phyloP scores from a whole-genome alignment of 1,140 invertebrate genomes.

The Heliothis virescens region DNA sequence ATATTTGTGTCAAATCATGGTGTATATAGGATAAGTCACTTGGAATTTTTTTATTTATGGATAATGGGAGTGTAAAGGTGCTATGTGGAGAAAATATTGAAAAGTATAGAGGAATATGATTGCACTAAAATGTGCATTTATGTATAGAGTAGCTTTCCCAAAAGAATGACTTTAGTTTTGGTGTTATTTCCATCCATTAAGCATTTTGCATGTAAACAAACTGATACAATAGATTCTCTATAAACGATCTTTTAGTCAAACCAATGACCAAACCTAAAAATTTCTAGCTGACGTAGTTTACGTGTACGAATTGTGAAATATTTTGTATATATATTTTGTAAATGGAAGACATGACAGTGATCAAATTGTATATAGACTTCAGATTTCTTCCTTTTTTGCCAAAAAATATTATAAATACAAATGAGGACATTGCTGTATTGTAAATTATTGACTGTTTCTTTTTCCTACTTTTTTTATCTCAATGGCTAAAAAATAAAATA shows the following conservation, averaged over 20 bases:
- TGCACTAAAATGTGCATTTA: background rate
- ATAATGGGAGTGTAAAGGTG: slow-evolving; percentile 35
- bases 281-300: slow-evolving; percentile 55
- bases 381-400: slow-evolving; percentile 29
- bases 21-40: slow-evolving; percentile 40
- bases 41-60: slow-evolving; percentile 20
- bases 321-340: slow-evolving; percentile 79
- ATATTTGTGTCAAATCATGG: slow-evolving; percentile 44
- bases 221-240: background rate
- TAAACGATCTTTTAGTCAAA: slow-evolving; percentile 7
- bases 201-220: slow-evolving; percentile 8
- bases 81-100: slow-evolving; percentile 32
- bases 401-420: background rate
- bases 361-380: slow-evolving; percentile 58
- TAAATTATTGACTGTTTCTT: background rate
- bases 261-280: slow-evolving; percentile 32
- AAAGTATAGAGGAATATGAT: background rate
- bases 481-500: background rate
- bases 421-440: background rate
- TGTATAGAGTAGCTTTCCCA: background rate
- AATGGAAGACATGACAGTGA: slow-evolving; percentile 81
- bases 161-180: background rate
- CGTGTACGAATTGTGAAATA: slow-evolving; percentile 16
- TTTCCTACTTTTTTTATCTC: background rate
- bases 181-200: slow-evolving; percentile 18